Evolutionary conservation across 2,113 vertebrate species (phyloP), one percentile per base, ranked within the genome.

Genomic region (Nannospalax galili): DNA sequence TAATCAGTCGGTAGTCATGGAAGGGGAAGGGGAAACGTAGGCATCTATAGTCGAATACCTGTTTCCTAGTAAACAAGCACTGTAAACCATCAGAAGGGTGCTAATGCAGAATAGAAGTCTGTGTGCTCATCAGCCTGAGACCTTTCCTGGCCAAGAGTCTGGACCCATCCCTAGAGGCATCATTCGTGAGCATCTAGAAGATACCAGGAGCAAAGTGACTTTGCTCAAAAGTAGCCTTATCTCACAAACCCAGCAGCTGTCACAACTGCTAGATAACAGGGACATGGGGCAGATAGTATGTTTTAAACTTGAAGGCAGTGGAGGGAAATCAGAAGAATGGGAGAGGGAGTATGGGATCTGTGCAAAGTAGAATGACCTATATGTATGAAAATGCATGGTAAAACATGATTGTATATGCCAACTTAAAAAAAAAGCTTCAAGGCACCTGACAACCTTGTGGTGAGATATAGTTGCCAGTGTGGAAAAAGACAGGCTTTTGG

Each of bases 21-120:
- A 56, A 64, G 32, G 26, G 35, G 22, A 42, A 62, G 79, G 72
- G 9, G 58, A 80, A 14, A 37, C 89, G n/a, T n/a, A 58, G 30
- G 16, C 42, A 92, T 58, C 42, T 78, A 35, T 48, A 65, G 56
- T 85, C 73, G 2, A 92, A 45, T 67, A 93, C 72, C 65, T 81
- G 69, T 90, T 93, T 78, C 64, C n/a, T 11, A 87, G 45, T 93
- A 86, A 82, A 85, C 22, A 85, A 80, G 26, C 48, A 62, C 35
- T 84, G 6, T 78, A 84, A 77, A 72, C 32, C 84, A 58, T 42
- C 74, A 77, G 70, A 91, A 45, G 37, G 56, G 30, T 60, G 62
- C 77, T 75, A 40, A 87, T 86, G 69, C 48, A 91, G n/a, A 95
- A 40, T 81, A 10, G 48, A 93, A 82, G 45, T 89, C 69, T 80